Evolutionary conservation across 1,140 invertebrate genomes (phyloP).

Genomic region (Panulirus ornatus): DNA sequence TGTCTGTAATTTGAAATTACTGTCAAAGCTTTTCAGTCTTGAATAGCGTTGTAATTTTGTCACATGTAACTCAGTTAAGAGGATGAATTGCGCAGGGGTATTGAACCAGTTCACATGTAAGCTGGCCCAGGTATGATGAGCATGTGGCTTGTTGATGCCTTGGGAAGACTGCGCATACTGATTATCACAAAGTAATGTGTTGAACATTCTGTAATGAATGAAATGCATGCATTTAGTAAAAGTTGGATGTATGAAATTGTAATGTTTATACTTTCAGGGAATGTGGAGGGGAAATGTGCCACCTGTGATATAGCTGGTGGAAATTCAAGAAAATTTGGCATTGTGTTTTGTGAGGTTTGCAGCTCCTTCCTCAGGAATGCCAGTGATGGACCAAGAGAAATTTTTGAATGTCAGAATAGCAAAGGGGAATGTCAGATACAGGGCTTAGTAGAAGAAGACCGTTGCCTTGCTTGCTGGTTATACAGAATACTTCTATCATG

Average conservation of each 20-base stretch:
- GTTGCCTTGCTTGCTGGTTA: slow-evolving; percentile 73
- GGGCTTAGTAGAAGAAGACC: slow-evolving; percentile 64
- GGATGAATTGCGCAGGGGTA: slow-evolving; percentile 72
- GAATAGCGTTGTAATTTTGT: no score
- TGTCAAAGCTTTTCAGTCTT: no score
- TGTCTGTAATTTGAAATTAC: background rate
- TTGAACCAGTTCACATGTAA: slow-evolving; percentile 65
- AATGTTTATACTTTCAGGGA: slow-evolving; percentile 46
- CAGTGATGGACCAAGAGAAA: slow-evolving; percentile 45
- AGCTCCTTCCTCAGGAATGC: slow-evolving; percentile 40
- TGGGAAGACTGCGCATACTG: slow-evolving; percentile 59
- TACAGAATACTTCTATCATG: slow-evolving; percentile 60
- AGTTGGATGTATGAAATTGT: background rate
- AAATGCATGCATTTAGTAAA: background rate
- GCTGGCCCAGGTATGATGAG: slow-evolving; percentile 33
- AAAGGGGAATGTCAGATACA: slow-evolving; percentile 64
- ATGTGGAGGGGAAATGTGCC: slow-evolving; percentile 60
- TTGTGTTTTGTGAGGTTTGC: slow-evolving; percentile 61
- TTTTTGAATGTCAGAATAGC: slow-evolving; percentile 52
- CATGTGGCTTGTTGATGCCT: slow-evolving; percentile 50
- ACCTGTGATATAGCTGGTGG: slow-evolving; percentile 60
- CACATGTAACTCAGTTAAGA: no score
- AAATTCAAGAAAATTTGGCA: slow-evolving; percentile 54
- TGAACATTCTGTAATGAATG: background rate
- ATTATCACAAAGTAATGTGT: slow-evolving; percentile 2